phyloP scores from a whole-genome alignment of 1,140 invertebrate genomes.

The Neodiprion virginianus region DNA sequence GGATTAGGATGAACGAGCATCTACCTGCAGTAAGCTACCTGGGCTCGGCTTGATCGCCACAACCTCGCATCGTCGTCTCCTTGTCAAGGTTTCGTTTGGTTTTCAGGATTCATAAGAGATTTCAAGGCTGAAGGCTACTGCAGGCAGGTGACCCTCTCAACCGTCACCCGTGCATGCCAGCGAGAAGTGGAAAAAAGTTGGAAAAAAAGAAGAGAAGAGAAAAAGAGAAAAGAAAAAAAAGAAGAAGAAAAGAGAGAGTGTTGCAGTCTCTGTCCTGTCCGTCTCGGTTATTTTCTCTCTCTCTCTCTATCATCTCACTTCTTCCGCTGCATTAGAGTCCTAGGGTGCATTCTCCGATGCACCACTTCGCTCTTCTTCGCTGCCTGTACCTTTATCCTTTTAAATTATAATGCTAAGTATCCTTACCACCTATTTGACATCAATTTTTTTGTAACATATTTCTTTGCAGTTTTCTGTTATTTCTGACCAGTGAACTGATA shows the following conservation, averaged over 20 bases:
- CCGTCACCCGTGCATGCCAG: conserved; percentile 24
- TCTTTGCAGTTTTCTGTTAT: too few species aligned
- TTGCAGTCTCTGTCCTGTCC: conserved; percentile 21
- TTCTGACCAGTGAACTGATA: too few species aligned
- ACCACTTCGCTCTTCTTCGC: neutral
- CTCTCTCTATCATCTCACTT: neutral
- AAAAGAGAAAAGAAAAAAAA: conserved; percentile 10
- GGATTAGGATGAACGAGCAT: too few species aligned
- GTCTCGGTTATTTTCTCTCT: conserved; percentile 16
- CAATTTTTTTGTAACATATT: too few species aligned
- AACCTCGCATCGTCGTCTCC: neutral
- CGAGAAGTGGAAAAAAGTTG: conserved; percentile 26
- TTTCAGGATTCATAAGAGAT: neutral
- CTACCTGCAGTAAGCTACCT: too few species aligned
- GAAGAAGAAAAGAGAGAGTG: neutral
- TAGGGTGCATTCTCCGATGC: neutral
- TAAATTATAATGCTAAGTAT: too few species aligned
- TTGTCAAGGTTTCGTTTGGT: neutral
- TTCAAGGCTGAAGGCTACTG: too few species aligned
- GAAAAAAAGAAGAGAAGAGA: conserved; percentile 20
- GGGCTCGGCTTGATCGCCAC: too few species aligned
- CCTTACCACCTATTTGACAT: too few species aligned
- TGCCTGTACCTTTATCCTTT: too few species aligned
- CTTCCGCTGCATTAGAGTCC: neutral
- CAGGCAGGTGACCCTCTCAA: conserved; percentile 24